Evolutionary conservation across 2,797 vertebrate genomes (phyloP).

Genomic region (Clarias laeviceps): DNA sequence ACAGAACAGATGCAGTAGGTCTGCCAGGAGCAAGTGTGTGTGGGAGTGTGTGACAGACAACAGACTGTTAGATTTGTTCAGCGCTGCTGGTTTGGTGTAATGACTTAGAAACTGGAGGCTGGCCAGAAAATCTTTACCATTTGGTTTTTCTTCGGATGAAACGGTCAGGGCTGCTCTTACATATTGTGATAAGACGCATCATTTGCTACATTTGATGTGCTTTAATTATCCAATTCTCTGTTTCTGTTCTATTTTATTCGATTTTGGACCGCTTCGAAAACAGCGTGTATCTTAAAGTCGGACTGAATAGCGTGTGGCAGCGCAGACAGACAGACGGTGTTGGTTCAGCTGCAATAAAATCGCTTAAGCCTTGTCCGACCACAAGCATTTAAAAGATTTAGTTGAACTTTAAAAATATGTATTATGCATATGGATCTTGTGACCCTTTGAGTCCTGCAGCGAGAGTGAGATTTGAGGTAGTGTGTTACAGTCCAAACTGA

Average conservation of each 20-base stretch:
- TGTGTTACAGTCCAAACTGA: neutral
- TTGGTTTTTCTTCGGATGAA: conserved; percentile 28
- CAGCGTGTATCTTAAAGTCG: neutral
- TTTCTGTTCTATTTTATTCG: neutral
- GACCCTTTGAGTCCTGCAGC: neutral
- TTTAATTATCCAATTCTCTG: conserved; percentile 20
- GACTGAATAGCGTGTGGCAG: neutral
- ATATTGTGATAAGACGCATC: conserved; percentile 12
- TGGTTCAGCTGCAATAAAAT: conserved; percentile 22
- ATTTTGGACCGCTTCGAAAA: neutral
- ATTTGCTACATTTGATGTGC: conserved; percentile 11
- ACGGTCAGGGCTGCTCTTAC: conserved; percentile 20
- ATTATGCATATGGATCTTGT: neutral
- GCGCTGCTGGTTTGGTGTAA: conserved; percentile 19
- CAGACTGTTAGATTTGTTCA: conserved; percentile 32
- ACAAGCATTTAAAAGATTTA: conserved; percentile 29
- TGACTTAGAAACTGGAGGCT: conserved; percentile 25
- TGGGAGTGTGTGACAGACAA: conserved; percentile 37
- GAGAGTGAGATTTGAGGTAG: neutral
- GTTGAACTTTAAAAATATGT: neutral
- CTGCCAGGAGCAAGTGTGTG: conserved; percentile 24
- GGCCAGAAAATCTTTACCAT: conserved; percentile 25
- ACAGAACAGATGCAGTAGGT: conserved; percentile 22
- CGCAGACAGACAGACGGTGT: conserved; percentile 38
- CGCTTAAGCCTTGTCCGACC: conserved; percentile 27